Percentiles rank a stretch among this genome's conserved stretches.
Evolutionary conservation across 2,797 vertebrate genomes (phyloP).

Genomic region (Kryptolebias ocellatus): DNA sequence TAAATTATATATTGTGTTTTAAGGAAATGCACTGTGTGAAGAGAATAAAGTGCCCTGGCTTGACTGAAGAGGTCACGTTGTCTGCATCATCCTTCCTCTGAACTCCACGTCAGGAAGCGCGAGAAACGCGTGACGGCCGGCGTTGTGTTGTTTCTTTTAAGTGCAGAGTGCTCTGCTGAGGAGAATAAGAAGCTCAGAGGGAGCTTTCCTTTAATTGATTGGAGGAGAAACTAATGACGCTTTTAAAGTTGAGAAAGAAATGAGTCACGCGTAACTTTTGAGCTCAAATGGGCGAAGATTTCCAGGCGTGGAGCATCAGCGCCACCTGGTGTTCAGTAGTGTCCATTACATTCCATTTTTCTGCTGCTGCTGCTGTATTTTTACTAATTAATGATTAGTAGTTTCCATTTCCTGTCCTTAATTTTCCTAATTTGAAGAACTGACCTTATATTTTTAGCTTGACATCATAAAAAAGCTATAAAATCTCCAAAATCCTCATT

Average conservation of each 20-base stretch:
- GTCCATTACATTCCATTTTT: constrained; percentile 6
- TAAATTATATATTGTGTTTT: constrained; percentile 88
- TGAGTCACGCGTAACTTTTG: neutral
- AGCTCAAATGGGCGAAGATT: constrained; percentile 2
- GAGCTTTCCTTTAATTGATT: neutral
- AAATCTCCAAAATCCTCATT: no score
- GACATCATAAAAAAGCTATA: no score
- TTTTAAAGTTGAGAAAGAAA: constrained; percentile 2
- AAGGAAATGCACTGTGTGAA: constrained; percentile 91
- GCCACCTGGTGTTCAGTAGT: constrained; percentile 40
- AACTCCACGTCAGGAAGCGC: neutral
- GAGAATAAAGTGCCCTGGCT: constrained; percentile 92
- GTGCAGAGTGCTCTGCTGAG: neutral
- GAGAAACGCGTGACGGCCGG: neutral
- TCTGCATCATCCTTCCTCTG: constrained; percentile 74
- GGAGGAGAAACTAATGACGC: neutral
- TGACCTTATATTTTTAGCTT: no score
- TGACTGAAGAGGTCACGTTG: constrained; percentile 88
- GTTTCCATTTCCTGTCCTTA: no score
- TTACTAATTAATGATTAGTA: no score
- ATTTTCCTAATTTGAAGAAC: neutral
- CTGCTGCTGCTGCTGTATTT: no score
- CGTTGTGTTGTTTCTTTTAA: neutral
- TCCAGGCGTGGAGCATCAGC: constrained; percentile 8
- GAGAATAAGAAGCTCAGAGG: neutral